Evolutionary conservation across 2,113 vertebrate species (phyloP).

Genomic region (Thomomys bottae): DNA sequence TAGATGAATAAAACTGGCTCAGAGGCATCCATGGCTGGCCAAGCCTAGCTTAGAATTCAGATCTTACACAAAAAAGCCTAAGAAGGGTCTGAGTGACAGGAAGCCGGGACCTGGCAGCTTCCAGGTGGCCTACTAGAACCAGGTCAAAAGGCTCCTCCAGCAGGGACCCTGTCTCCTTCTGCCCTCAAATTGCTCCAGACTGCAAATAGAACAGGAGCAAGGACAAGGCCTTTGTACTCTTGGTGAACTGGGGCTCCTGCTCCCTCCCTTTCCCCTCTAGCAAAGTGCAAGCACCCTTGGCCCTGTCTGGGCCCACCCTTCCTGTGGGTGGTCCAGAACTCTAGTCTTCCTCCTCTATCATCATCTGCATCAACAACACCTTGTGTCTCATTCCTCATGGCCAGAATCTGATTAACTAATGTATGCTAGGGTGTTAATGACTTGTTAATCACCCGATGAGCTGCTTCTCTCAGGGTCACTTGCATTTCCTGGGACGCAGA

Average conservation of each 20-base stretch:
- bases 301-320: conserved; percentile 60
- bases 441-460: conserved; percentile 56
- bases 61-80: neutral
- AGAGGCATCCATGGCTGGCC: neutral
- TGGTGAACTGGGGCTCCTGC: neutral
- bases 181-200: neutral
- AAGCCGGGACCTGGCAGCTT: neutral
- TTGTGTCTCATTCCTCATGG: conserved; percentile 51
- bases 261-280: conserved; percentile 27
- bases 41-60: neutral
- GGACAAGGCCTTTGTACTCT: neutral
- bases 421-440: conserved; percentile 53
- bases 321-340: conserved; percentile 54
- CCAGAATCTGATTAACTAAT: conserved; percentile 57
- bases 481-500: conserved; percentile 6
- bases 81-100: neutral
- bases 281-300: neutral
- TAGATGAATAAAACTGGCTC: neutral
- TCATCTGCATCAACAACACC: conserved; percentile 56
- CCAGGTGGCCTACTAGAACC: no score
- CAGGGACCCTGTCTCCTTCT: neutral
- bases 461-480: conserved; percentile 35
- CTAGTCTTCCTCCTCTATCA: conserved; percentile 16
- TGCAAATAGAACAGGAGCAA: neutral
- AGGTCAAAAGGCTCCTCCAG: neutral